Conservation (phyloP, 2,797 vertebrate species). For the Parauchenoglanis ngamensis region DNA sequence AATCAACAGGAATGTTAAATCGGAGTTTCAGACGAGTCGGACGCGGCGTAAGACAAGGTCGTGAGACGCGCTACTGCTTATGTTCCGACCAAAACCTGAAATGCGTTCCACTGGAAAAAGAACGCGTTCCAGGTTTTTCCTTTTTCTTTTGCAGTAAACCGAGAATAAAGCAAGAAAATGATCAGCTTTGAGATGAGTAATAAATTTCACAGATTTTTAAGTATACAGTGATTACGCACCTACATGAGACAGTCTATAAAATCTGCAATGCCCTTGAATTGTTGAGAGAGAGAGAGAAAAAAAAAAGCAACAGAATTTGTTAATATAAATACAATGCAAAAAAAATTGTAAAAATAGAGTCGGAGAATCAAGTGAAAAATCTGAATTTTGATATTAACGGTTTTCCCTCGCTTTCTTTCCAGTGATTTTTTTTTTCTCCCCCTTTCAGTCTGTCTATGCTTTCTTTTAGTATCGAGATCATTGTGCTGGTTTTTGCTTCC, state of each 20-base stretch:
- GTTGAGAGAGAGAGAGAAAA: too few species aligned
- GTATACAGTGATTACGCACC: constrained; percentile 43
- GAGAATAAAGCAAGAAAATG: not conserved
- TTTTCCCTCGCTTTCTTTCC: not conserved
- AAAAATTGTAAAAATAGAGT: not conserved
- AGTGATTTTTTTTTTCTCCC: not conserved
- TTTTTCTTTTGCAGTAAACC: not conserved
- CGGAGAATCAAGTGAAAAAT: not conserved
- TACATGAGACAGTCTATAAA: constrained; percentile 10
- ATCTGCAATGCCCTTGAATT: constrained; percentile 27
- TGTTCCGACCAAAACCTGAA: not conserved
- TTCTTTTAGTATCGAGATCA: not conserved
- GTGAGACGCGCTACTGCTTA: not conserved
- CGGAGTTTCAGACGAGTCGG: constrained; percentile 6
- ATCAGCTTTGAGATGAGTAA: constrained; percentile 41
- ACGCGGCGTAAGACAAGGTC: not conserved
- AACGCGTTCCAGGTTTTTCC: not conserved
- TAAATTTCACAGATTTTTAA: constrained; percentile 12
- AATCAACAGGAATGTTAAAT: constrained; percentile 37
- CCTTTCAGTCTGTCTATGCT: not conserved
- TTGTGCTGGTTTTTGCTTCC: not conserved
- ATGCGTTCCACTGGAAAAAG: not conserved
- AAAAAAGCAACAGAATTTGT: not conserved
- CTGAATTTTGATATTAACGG: too few species aligned
- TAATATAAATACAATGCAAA: not conserved